Evolutionary conservation across 2,797 vertebrate genomes (phyloP).

Genomic region (Moxostoma hubbsi): DNA sequence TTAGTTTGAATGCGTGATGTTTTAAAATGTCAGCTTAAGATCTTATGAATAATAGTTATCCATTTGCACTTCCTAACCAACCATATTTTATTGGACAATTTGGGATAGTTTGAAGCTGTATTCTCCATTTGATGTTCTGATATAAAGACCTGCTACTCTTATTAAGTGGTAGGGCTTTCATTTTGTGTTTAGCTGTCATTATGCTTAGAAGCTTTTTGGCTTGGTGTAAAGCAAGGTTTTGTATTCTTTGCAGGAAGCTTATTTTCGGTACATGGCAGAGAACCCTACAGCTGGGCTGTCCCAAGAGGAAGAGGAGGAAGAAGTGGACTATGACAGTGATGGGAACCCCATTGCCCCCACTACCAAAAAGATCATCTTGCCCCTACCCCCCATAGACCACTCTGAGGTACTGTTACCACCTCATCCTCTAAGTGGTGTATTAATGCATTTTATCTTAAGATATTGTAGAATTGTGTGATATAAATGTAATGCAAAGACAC

Average conservation of each 20-base stretch:
- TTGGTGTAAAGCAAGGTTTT: conserved; percentile 57
- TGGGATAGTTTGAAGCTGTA: not conserved
- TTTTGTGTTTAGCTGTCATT: not conserved
- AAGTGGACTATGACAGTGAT: conserved; percentile 96
- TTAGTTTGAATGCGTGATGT: not conserved
- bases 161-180: not conserved
- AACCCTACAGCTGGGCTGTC: conserved; percentile 96
- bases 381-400: conserved; percentile 95
- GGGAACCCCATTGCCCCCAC: conserved; percentile 91
- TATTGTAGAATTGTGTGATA: too few relatives aligned
- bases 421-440: not conserved
- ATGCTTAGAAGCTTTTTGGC: not conserved
- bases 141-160: conserved; percentile 7
- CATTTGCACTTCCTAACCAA: too few relatives aligned
- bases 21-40: not conserved
- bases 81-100: not conserved
- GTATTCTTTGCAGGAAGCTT: conserved; percentile 93
- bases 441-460: too few relatives aligned
- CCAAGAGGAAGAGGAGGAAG: conserved; percentile 94
- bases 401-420: conserved; percentile 82
- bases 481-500: too few relatives aligned
- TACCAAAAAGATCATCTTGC: conserved; percentile 96
- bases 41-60: not conserved
- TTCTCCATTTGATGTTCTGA: not conserved
- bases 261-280: conserved; percentile 99